Conservation (phyloP, 2,113 vertebrate genomes). For the Kryptolebias marmoratus region DNA sequence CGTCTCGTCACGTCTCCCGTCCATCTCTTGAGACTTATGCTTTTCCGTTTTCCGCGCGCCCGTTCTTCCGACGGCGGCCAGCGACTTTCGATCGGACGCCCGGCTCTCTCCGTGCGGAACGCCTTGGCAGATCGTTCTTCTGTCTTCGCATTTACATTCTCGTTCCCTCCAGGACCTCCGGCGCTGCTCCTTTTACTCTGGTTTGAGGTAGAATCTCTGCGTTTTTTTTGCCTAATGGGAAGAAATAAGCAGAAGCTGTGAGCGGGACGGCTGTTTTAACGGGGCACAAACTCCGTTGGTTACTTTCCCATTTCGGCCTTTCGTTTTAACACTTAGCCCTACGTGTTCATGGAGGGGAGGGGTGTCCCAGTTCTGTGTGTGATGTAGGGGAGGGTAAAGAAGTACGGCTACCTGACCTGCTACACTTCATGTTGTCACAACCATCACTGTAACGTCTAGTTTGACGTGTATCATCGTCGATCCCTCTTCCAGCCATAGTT, state of each 20-base stretch:
- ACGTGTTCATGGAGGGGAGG: too few relatives aligned
- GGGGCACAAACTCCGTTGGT: not conserved
- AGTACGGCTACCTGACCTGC: too few relatives aligned
- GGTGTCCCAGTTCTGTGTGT: too few relatives aligned
- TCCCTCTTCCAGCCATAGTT: too few relatives aligned
- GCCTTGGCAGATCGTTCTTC: slow-evolving; percentile 31
- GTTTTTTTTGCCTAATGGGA: slow-evolving; percentile 59
- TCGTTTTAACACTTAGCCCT: not conserved
- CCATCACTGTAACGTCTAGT: not conserved
- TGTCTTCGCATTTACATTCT: slow-evolving; percentile 65
- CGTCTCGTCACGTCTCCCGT: slow-evolving; percentile 44
- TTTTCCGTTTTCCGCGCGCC: slow-evolving; percentile 63
- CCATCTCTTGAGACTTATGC: slow-evolving; percentile 44
- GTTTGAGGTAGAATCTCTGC: slow-evolving; percentile 85
- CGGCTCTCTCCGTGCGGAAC: slow-evolving; percentile 5
- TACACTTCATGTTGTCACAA: too few relatives aligned
- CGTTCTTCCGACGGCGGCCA: slow-evolving; percentile 41
- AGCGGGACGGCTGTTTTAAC: slow-evolving; percentile 9
- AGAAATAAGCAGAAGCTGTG: slow-evolving; percentile 24
- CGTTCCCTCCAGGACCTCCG: slow-evolving; percentile 57
- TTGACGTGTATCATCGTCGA: too few relatives aligned
- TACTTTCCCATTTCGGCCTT: not conserved
- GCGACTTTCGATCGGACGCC: too few relatives aligned
- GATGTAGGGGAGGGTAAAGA: too few relatives aligned
- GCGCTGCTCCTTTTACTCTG: slow-evolving; percentile 70